Conservation (phyloP, 1,140 invertebrate species). For the Cydia fagiglandana region DNA sequence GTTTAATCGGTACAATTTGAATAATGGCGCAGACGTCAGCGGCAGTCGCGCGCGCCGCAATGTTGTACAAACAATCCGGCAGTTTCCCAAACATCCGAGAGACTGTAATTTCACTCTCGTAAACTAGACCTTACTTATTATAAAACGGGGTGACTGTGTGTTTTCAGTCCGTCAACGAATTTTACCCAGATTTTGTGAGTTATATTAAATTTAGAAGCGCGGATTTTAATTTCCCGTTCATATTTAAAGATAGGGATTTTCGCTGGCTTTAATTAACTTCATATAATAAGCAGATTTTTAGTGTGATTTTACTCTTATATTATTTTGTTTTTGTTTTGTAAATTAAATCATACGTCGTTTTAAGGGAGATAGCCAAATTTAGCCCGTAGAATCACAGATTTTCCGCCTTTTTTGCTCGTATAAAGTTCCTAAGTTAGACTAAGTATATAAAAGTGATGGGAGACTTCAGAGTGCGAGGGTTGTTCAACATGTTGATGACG, state of each 20-base stretch:
- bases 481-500: conserved; percentile 45
- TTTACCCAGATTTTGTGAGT: background rate
- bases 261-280: background rate
- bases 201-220: background rate
- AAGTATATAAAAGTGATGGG: conserved; percentile 50
- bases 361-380: background rate
- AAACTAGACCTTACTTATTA: background rate
- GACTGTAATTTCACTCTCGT: background rate
- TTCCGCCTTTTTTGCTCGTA: background rate
- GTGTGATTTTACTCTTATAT: background rate
- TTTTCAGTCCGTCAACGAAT: background rate
- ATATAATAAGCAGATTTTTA: background rate
- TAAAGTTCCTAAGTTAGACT: conserved; percentile 5
- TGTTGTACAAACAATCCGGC: conserved; percentile 9
- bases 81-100: conserved; percentile 11
- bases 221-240: too few species aligned
- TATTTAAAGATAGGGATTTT: background rate
- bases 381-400: background rate
- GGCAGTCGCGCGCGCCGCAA: background rate
- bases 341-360: background rate
- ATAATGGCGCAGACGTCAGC: background rate
- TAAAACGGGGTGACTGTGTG: background rate
- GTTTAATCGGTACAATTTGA: conserved; percentile 5
- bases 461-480: conserved; percentile 51
- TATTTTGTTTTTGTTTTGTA: too few species aligned